Percentiles rank a stretch among this genome's conserved stretches.
These are phyloP conservation scores for Strigamia transsilvanica DNA, from an alignment of 2,888 invertebrate genomes.

Conservation along the genomic window DNA sequence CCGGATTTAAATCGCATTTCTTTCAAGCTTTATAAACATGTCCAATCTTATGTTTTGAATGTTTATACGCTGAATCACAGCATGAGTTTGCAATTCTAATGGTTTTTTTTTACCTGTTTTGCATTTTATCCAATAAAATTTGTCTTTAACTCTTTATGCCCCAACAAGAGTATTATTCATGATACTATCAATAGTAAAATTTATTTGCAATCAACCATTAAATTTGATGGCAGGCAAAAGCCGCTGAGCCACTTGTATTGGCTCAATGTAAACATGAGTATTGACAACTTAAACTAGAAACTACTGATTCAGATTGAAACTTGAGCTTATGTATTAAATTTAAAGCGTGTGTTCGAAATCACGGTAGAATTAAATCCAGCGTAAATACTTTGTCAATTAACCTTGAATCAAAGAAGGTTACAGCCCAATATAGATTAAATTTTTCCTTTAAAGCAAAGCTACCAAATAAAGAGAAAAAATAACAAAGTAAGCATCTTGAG, in stretches of 20 bases:
- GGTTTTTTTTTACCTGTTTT: neutral
- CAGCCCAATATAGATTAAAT: conserved; percentile 29
- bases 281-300: conserved; percentile 40
- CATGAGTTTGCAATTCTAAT: conserved; percentile 29
- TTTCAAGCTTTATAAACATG: conserved; percentile 6
- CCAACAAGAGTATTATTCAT: conserved; percentile 33
- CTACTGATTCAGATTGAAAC: neutral
- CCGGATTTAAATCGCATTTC: neutral
- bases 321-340: conserved; percentile 26
- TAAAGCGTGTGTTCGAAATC: neutral
- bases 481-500: neutral
- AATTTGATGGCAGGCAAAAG: conserved; percentile 44
- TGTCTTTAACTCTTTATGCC: conserved; percentile 37
- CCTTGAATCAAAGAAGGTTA: conserved; percentile 29
- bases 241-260: conserved; percentile 43
- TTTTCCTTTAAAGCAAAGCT: conserved; percentile 1
- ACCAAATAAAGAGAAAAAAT: neutral
- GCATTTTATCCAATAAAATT: conserved; percentile 29
- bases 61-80: conserved; percentile 27
- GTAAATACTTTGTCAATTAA: conserved; percentile 22
- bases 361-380: neutral
- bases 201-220: conserved; percentile 47
- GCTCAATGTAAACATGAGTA: conserved; percentile 49
- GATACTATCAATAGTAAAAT: conserved; percentile 37
- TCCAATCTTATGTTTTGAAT: conserved; percentile 3